Conservation (phyloP, 2,888 invertebrate genomes). For the Caenorhabditis angaria region DNA sequence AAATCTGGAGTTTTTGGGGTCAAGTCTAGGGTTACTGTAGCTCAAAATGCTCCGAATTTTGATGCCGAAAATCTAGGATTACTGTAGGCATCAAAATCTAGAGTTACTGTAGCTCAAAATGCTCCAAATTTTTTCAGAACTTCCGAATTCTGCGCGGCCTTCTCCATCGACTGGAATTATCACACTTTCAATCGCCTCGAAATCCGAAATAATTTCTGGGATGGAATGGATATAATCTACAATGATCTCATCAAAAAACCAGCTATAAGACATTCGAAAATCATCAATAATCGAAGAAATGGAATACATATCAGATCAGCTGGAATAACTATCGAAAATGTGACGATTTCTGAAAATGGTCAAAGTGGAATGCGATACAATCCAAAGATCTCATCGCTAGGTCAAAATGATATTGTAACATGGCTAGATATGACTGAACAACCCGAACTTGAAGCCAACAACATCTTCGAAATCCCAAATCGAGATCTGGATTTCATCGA, state of each 20-base stretch:
- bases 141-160: slow-evolving; percentile 73
- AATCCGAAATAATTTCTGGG: slow-evolving; percentile 83
- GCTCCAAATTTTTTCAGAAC: slow-evolving; percentile 36
- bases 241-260: slow-evolving; percentile 86
- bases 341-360: slow-evolving; percentile 79
- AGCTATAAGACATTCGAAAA: slow-evolving; percentile 61
- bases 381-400: slow-evolving; percentile 76
- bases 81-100: no score
- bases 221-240: slow-evolving; percentile 91
- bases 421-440: slow-evolving; percentile 77
- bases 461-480: slow-evolving; percentile 49
- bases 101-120: no score
- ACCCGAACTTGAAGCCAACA: slow-evolving; percentile 67
- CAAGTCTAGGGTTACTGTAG: no score
- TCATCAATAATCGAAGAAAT: slow-evolving; percentile 76
- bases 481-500: slow-evolving; percentile 21
- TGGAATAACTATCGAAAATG: slow-evolving; percentile 76
- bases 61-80: no score
- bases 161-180: slow-evolving; percentile 78
- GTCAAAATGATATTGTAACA: slow-evolving; percentile 89
- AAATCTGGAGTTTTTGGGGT: no score
- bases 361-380: slow-evolving; percentile 90
- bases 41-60: no score
- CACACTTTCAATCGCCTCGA: slow-evolving; percentile 73
- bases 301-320: slow-evolving; percentile 77